These are phyloP conservation scores for Parambassis ranga DNA, from an alignment of 2,797 vertebrate species.

Conservation along the genomic window DNA sequence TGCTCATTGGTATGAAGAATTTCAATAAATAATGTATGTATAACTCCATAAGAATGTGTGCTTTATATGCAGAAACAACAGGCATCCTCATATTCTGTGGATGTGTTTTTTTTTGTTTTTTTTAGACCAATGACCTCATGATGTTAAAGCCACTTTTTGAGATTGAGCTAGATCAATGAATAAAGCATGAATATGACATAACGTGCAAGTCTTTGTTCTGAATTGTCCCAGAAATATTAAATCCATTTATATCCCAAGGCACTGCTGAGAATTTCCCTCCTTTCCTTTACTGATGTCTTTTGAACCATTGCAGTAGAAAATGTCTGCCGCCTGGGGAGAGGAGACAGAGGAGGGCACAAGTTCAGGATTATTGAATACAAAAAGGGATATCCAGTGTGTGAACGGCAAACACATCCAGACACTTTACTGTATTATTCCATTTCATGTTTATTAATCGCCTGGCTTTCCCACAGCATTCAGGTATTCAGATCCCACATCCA, in stretches of 20 bases:
- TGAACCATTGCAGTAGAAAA: conserved; percentile 44
- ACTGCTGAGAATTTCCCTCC: conserved; percentile 27
- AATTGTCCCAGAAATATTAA: conserved; percentile 46
- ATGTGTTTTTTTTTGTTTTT: too few species aligned
- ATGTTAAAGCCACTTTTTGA: conserved; percentile 38
- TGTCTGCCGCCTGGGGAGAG: conserved; percentile 23
- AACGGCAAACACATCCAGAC: conserved; percentile 27
- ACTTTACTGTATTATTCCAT: conserved; percentile 41
- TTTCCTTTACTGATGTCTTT: conserved; percentile 46
- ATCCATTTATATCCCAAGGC: conserved; percentile 47
- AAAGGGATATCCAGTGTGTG: conserved; percentile 36
- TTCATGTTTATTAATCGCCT: conserved; percentile 29
- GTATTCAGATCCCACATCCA: conserved; percentile 6
- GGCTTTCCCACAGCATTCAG: neutral
- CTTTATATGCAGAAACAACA: conserved; percentile 5
- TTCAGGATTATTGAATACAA: conserved; percentile 34
- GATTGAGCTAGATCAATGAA: conserved; percentile 28
- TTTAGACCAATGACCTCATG: conserved; percentile 24
- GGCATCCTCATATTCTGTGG: neutral
- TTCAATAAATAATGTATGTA: conserved; percentile 5
- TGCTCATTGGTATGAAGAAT: conserved; percentile 7
- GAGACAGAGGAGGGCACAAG: conserved; percentile 32
- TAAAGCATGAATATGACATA: conserved; percentile 41
- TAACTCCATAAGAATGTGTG: conserved; percentile 11
- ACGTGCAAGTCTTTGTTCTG: conserved; percentile 24